Percentiles rank a stretch among this genome's conserved stretches.
Conservation (phyloP, 2,113 vertebrate genomes). For the Butorides virescens region DNA sequence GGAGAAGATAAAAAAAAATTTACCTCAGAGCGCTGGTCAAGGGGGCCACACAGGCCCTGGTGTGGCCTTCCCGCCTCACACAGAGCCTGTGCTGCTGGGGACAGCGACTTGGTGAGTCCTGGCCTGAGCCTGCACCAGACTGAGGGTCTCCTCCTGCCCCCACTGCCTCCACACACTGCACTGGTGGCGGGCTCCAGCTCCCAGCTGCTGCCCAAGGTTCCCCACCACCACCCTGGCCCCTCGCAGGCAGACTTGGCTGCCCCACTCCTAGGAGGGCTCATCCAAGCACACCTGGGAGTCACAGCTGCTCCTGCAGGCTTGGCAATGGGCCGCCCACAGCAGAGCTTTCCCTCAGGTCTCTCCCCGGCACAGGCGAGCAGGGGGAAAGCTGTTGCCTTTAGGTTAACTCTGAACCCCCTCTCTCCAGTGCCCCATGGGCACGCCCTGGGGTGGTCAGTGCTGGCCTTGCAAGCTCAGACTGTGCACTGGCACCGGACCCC, state of each 20-base stretch:
- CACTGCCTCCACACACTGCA: accelerated
- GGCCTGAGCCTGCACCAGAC: accelerated
- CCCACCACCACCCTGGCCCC: neutral
- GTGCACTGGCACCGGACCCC: no score
- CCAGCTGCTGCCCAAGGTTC: accelerated
- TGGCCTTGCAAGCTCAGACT: neutral
- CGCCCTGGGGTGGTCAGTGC: neutral
- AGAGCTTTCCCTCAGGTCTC: neutral
- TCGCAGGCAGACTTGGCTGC: accelerated
- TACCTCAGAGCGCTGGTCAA: neutral
- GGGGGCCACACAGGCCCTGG: accelerated
- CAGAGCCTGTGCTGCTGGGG: accelerated
- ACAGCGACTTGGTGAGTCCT: accelerated
- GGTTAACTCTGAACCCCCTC: accelerated
- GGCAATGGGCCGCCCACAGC: neutral
- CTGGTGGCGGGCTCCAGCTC: accelerated
- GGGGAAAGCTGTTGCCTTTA: neutral
- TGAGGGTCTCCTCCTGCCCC: neutral
- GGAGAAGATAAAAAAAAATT: neutral
- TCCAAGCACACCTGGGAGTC: neutral
- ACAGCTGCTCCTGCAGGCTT: accelerated
- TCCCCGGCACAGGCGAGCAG: neutral
- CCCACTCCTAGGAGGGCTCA: neutral
- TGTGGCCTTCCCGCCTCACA: accelerated
- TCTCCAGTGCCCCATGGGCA: neutral